Evolutionary conservation across 2,113 vertebrate genomes (phyloP).

Genomic region (Passer domesticus): DNA sequence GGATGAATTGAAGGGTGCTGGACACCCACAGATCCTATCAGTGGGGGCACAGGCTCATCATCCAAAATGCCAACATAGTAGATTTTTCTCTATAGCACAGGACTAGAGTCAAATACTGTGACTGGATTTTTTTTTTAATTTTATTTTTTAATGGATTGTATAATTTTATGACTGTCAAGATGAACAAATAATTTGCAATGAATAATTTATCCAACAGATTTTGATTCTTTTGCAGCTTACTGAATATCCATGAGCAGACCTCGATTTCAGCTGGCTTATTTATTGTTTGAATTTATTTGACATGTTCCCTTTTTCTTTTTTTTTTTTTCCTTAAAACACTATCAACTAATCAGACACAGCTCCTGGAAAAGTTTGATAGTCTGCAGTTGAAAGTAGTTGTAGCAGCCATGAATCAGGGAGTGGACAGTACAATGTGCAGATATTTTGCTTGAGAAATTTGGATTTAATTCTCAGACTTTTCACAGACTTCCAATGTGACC

Average conservation of each 20-base stretch:
- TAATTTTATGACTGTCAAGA: conserved; percentile 66
- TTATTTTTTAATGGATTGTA: conserved; percentile 56
- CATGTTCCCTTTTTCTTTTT: neutral
- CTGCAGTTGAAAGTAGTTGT: conserved; percentile 3
- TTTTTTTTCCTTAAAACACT: neutral
- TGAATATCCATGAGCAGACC: conserved; percentile 68
- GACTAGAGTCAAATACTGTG: neutral
- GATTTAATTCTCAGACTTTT: neutral
- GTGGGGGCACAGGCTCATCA: neutral
- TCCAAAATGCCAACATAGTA: neutral
- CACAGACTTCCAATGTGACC: neutral
- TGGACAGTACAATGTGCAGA: neutral
- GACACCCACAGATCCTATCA: neutral
- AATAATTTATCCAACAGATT: conserved; percentile 66
- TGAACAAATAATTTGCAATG: conserved; percentile 64
- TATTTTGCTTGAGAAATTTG: neutral
- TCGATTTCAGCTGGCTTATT: conserved; percentile 55
- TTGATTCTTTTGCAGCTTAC: conserved; percentile 60
- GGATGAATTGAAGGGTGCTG: neutral
- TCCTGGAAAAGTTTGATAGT: conserved; percentile 10
- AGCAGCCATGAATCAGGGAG: conserved; percentile 10
- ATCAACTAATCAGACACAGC: neutral
- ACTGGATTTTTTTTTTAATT: neutral
- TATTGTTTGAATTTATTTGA: conserved; percentile 67
- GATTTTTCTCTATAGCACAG: neutral